phyloP scores from a whole-genome alignment of 2,888 invertebrate species.

The Diarsia rubi region DNA sequence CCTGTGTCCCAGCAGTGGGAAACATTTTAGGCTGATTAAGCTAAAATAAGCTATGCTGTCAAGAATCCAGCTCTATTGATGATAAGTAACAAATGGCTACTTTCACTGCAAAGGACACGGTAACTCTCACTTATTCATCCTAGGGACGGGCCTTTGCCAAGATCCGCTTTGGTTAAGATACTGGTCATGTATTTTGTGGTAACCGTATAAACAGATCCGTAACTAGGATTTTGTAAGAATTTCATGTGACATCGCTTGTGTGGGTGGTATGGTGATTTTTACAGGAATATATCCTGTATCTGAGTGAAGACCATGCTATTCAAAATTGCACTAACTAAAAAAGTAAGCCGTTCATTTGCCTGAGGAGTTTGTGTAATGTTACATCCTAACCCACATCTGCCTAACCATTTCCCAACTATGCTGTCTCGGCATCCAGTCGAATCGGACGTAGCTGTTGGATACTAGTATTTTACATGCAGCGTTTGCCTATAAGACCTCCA shows the following conservation, averaged over 20 bases:
- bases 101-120: constrained; percentile 42
- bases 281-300: background rate
- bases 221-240: constrained; percentile 28
- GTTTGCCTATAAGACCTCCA: too few species aligned
- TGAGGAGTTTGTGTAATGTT: background rate
- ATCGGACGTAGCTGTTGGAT: too few species aligned
- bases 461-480: too few species aligned
- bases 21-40: background rate
- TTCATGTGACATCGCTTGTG: background rate
- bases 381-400: background rate
- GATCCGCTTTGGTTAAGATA: constrained; percentile 44
- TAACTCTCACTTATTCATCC: constrained; percentile 43
- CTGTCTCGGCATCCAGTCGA: too few species aligned
- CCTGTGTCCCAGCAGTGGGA: background rate
- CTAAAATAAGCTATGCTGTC: constrained; percentile 19
- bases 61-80: constrained; percentile 39
- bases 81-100: constrained; percentile 30
- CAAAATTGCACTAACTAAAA: background rate
- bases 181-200: constrained; percentile 37
- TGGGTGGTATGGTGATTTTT: background rate
- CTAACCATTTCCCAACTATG: too few species aligned
- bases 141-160: constrained; percentile 40
- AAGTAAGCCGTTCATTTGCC: background rate
- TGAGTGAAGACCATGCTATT: background rate
- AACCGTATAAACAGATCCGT: constrained; percentile 33